These are phyloP conservation scores for Balanococcus diminutus DNA, from an alignment of 2,888 invertebrate species.

Conservation along the genomic window DNA sequence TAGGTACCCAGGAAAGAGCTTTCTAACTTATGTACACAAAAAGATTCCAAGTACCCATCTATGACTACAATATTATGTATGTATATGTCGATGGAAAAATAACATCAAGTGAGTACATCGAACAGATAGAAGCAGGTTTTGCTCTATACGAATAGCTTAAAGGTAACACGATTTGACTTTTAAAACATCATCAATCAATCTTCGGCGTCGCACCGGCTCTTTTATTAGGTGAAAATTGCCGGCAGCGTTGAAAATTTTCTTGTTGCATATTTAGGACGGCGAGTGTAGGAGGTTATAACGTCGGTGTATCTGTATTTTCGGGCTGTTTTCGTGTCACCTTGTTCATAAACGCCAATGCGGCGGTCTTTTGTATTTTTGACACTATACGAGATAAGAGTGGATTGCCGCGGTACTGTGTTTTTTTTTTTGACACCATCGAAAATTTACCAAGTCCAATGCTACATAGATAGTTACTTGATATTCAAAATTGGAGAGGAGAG, in stretches of 20 bases:
- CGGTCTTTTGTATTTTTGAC: too few species aligned
- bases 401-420: too few species aligned
- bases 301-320: neutral
- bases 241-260: constrained; percentile 10
- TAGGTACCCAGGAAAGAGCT: neutral
- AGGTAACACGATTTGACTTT: constrained; percentile 44
- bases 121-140: too few species aligned
- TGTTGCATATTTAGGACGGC: constrained; percentile 35
- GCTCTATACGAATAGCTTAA: constrained; percentile 12
- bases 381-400: too few species aligned
- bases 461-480: too few species aligned
- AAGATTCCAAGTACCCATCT: neutral
- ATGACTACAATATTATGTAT: neutral
- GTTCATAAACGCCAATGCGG: too few species aligned
- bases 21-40: constrained; percentile 33
- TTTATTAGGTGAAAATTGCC: constrained; percentile 37
- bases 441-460: too few species aligned
- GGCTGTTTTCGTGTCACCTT: neutral
- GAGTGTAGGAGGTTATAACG: neutral
- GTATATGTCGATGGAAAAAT: neutral
- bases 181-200: constrained; percentile 48
- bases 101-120: neutral
- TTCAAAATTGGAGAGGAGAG: too few species aligned
- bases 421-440: too few species aligned
- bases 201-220: neutral